Evolutionary conservation across 2,888 invertebrate genomes (phyloP), one percentile per base, ranked within the genome.

Genomic region (Patella depressa): DNA sequence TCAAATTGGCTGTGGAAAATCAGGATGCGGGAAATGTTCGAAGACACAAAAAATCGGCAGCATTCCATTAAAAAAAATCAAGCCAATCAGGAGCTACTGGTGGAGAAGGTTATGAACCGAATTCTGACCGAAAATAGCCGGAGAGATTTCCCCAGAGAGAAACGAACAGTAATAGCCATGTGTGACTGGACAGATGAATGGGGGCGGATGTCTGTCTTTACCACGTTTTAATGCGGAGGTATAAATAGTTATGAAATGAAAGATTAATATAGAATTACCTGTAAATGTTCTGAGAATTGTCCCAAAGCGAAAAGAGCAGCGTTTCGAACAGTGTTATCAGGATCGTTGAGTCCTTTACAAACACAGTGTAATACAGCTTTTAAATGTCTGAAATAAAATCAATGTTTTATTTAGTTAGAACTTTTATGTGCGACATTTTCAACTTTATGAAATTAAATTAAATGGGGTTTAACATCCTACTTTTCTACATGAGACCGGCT

Each of bases 291-390:
- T 0, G 96, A 94, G 91, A 96, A 96, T 90, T 96, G 96, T 0
- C 96, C 96, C 5, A 96, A 92, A 0, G 96, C 95, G 92, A 95
- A 96, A 72, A 96, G 93, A 0, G 96, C 95, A 0, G 95, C 94
- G 90, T 95, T 95, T 73, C 95, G 93, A 7, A 96, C 95, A 12
- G 94, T 92, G 0, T 94, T 92, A 79, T 93, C 93, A 0, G 93
- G 91, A 90, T 95, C 95, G 59, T 93, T 93, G 73, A 96, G 94
- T 29, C 96, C 96, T 78, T 93, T 93, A 88, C 94, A 94, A 17
- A 95, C 94, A 84, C 94, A 94, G 84, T 94, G 94, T 74, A 96
- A 90, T 89, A 95, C 94, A 7, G 93, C 92, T 84, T 94, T 93
- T 70, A 96, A 92, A 90, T 95, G 88, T 81, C 92, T 92, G 83